Evolutionary conservation across 2,113 vertebrate genomes (phyloP), one percentile per base, ranked within the genome.

Genomic region (Mugil cephalus): DNA sequence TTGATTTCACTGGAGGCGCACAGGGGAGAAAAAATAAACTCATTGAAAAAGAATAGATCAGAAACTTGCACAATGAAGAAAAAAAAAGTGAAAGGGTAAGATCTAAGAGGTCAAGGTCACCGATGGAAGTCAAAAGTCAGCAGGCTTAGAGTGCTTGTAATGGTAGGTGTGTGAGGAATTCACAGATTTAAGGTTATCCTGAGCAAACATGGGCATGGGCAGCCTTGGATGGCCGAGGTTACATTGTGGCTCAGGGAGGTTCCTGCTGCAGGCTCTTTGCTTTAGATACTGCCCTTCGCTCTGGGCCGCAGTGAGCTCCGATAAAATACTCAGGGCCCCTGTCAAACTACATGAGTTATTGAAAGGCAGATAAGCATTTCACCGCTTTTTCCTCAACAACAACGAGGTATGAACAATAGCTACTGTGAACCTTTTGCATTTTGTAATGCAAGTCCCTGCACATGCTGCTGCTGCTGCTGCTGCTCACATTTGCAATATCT

Each of bases 191-290:
- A 54, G 60, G 53, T 72, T 47, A 76, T 68, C 59, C 59, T 79
- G 10, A 70, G 35, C 64, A 91, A 92, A 89, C 79, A 87, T 14
- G 65, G 48, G 52, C 82, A 68, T 17, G 34, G 52, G 15, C 10
- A 45, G 56, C 64, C 47, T 60, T 56, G 60, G 52, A 35, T 0
- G 30, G 58, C 17, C 9, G 54, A 63, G 74, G 82, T 60, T 66
- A 21, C 60, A 65, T 43, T 64, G 74, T 63, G 61, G 40, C 67
- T 79, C 60, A 15, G 18, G 14, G 12, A 72, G 58, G 62, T 47
- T 66, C 50, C 63, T 77, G 51, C 63, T 77, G 51, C 47, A 35
- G 24, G 50, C 21, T 45, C 40, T 62, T 34, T 70, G 42, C 43
- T 67, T 69, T 43, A 64, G 38, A 77, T 74, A 40, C 18, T 38